Conservation (phyloP, 2,113 vertebrate genomes). For the Cinclus mexicanus region DNA sequence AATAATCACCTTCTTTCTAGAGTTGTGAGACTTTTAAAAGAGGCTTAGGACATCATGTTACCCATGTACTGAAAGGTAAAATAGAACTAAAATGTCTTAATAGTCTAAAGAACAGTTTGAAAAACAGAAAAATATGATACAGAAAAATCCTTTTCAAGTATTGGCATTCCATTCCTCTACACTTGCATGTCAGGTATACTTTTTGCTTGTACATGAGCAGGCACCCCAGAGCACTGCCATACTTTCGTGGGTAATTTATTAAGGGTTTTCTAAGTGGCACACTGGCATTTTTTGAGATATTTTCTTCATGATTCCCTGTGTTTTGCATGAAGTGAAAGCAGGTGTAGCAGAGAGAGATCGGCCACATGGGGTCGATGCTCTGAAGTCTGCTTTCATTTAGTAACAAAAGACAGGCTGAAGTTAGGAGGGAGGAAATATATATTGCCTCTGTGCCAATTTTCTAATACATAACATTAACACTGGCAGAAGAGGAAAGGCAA, state of each 20-base stretch:
- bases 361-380: background rate
- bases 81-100: background rate
- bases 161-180: background rate
- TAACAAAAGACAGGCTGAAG: background rate
- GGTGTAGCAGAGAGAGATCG: background rate
- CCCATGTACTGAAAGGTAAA: background rate
- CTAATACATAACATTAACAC: background rate
- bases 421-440: background rate
- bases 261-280: background rate
- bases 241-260: background rate
- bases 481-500: conserved; percentile 36
- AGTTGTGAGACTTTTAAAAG: background rate
- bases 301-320: background rate
- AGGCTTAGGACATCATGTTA: background rate
- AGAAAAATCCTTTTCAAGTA: background rate
- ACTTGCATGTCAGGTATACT: background rate
- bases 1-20: background rate
- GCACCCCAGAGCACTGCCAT: background rate
- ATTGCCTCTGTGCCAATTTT: background rate
- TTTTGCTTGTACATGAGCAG: background rate
- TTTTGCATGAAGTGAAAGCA: background rate
- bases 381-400: conserved; percentile 3
- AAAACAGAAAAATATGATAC: background rate
- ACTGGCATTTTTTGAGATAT: background rate
- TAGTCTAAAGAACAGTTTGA: background rate